phyloP scores from a whole-genome alignment of 2,113 vertebrate genomes.

The Salvator merianae region DNA sequence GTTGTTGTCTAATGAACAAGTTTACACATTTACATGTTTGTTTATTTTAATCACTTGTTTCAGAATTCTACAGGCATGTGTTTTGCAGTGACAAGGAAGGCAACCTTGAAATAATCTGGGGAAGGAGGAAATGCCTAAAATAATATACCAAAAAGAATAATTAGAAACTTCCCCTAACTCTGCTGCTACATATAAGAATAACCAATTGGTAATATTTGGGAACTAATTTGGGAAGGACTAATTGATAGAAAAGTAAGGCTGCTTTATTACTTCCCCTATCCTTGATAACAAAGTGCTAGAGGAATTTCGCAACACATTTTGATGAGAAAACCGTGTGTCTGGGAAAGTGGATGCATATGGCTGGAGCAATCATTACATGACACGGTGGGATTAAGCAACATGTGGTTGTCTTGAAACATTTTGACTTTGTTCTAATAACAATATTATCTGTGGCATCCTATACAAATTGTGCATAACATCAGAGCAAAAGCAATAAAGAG shows the following conservation, averaged over 20 bases:
- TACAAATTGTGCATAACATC: background rate
- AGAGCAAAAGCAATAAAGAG: background rate
- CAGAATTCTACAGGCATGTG: background rate
- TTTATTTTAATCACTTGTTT: background rate
- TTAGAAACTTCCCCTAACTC: no score
- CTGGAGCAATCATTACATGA: background rate
- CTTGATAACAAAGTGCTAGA: no score
- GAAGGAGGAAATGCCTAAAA: background rate
- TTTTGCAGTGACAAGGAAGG: background rate
- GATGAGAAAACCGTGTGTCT: background rate
- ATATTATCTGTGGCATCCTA: background rate
- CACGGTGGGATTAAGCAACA: background rate
- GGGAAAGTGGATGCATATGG: fast-evolving
- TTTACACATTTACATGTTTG: background rate
- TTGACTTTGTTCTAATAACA: background rate
- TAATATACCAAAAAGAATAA: background rate
- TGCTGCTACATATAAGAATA: no score
- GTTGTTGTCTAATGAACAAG: background rate
- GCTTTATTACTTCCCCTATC: no score
- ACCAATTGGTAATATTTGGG: background rate
- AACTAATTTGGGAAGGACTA: fast-evolving
- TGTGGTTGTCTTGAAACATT: background rate
- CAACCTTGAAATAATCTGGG: background rate
- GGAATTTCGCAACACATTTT: background rate
- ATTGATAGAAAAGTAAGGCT: background rate